Conservation (phyloP, 1,140 invertebrate species). For the Lucilia cuprina region DNA sequence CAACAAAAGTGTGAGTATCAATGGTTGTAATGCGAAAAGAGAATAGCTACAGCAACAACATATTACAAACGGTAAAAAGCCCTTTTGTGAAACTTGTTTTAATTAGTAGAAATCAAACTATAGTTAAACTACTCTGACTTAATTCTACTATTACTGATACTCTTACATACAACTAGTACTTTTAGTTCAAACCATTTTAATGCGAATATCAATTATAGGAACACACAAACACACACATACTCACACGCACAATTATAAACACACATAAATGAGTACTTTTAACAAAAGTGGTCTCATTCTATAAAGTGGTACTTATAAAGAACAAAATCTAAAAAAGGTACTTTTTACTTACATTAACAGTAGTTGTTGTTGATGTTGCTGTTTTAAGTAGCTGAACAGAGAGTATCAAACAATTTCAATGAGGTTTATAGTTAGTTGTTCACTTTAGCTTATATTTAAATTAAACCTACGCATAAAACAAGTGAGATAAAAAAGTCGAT, state of each 20-base stretch:
- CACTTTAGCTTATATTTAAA: background rate
- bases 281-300: conserved; percentile 1
- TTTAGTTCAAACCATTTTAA: background rate
- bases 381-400: conserved; percentile 10
- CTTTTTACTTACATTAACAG: background rate
- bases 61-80: background rate
- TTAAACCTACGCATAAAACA: background rate
- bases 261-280: conserved; percentile 15
- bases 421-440: background rate
- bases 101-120: conserved; percentile 7
- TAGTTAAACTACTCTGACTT: background rate
- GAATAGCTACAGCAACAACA: background rate
- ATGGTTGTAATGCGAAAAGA: no score
- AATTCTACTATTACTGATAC: background rate
- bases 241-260: background rate
- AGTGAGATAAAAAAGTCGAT: no score
- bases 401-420: conserved; percentile 16
- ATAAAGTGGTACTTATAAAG: conserved; percentile 18
- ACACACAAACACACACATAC: background rate
- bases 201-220: background rate
- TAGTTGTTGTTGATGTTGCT: background rate
- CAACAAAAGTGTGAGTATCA: no score
- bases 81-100: background rate
- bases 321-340: conserved; percentile 8
- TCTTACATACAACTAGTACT: background rate